Base-by-base conservation (phyloP, 2,797 vertebrate species). In the Glossophaga mutica region DNA sequence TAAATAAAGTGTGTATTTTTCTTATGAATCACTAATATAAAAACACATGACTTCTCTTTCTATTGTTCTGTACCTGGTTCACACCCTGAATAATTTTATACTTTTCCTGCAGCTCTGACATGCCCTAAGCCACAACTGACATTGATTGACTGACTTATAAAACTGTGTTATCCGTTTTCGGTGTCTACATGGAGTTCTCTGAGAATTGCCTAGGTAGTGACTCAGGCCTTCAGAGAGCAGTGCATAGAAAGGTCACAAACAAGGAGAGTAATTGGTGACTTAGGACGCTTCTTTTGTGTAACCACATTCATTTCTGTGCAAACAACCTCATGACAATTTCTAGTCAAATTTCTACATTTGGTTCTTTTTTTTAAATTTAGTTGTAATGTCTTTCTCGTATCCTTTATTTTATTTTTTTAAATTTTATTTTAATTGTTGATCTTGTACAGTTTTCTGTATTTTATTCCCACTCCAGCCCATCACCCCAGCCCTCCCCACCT, bases 1-100 rank as follows among this genome's bases (percentile, higher is more conserved):
- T 85, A 97, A 96, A 97, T 87, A 97, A 92, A 96, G 70, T 37
- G 37, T 86, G 19, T 19, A 9, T 86, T 94, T 93, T 93, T 88
- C 73, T 88, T 95, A 85, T 96, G 97, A 97, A 95, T 96, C 97
- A 96, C 73, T 37, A 46, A 68, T 90, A 90, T 81, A 44, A 95
- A 92, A 96, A 93, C 95, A 96, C 91, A 79, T 32, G 15, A 62
- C 65, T 86, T 96, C 74, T 86, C 86, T 89, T 42, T 95, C 90
- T 91, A 97, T 97, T 97, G 95, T 96, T 95, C 74, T 50, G 44
- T 18, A 26, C 67, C 78, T 83, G 46, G 87, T 46, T 97, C 95
- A 91, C 91, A 70, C 89, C 92, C 96, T 82, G 29, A 68, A 46
- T 91, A 83, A 90, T 82, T 91, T 87, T 87, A 42, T 42, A 78